Conservation (phyloP, 1,140 invertebrate species). For the Phymastichus coffea region DNA sequence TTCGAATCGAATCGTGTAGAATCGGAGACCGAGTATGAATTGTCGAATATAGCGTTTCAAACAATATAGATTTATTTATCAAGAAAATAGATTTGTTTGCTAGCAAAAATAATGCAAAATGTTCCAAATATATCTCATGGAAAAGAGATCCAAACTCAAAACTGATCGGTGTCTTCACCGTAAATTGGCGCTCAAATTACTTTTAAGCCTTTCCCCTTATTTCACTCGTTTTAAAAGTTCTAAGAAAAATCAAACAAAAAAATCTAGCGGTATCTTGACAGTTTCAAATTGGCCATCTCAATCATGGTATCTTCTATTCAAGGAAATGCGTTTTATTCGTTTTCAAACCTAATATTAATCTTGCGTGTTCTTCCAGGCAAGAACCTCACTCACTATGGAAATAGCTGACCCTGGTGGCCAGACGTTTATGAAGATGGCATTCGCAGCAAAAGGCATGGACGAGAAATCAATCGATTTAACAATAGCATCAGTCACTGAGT, state of each 20-base stretch:
- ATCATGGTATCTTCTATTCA: conserved; percentile 39
- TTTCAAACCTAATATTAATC: neutral
- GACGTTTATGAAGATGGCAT: conserved; percentile 17
- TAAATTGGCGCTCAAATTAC: neutral
- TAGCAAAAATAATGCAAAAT: neutral
- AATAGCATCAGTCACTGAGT: conserved; percentile 12
- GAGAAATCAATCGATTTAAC: conserved; percentile 2
- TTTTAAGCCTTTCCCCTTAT: neutral
- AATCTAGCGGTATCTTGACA: conserved; percentile 31
- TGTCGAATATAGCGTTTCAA: neutral
- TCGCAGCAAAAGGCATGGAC: neutral
- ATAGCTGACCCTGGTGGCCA: conserved; percentile 23
- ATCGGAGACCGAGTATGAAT: conserved; percentile 1
- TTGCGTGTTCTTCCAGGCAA: conserved; percentile 16
- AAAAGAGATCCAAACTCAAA: neutral
- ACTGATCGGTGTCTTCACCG: neutral
- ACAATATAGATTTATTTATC: neutral
- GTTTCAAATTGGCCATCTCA: conserved; percentile 35
- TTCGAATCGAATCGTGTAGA: neutral
- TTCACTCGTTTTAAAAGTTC: neutral
- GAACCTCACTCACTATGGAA: conserved; percentile 6
- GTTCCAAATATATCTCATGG: neutral
- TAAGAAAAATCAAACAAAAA: conserved; percentile 4
- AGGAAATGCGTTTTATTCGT: conserved; percentile 22
- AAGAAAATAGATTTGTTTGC: neutral